Evolutionary conservation across 1,140 invertebrate species (phyloP), one percentile per base, ranked within the genome.

Genomic region (Acromyrmex heyeri): DNA sequence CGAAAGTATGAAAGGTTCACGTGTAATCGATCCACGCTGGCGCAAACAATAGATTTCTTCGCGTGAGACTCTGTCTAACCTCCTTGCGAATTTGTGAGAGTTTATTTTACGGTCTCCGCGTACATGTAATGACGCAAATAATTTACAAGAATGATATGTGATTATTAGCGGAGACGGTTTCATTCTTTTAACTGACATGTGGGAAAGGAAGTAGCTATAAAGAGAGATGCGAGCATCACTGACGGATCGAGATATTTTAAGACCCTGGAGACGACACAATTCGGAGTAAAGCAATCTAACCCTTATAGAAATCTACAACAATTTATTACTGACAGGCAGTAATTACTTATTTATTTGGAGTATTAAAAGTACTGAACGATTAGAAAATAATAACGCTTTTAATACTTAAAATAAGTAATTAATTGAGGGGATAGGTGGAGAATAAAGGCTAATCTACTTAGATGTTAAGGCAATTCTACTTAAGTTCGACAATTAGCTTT

Each of bases 131-230:
- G 48, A 44, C 21, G 30, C 12, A 27, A 55, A 70, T 44, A 38
- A 70, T 81, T 81, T 24, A 50, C 48, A 14, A 10, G 18, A 70
- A 12, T 38, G 14, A 55, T 34, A 24, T 24, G 27, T 27, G 76
- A 27, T 53, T 70, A 69, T 79, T 79, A 77, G 62, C n/a, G n/a
- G 3, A 53, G 24, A 81, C 27, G 16, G 57, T 57, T 53, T 70
- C n/a, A 18, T 70, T 27, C 77, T 57, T 61, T 30, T 7, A n/a
- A 24, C 27, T 67, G 34, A 44, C 27, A 78, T 44, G 76, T 79
- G 77, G n/a, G 77, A 55, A 79, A 34, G 44, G n/a, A 53, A 78
- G 38, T 44, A 44, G 0, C 24, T 7, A 24, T 24, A 6, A 53
- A n/a, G 18, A 30, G 18, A 61, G n/a, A 38, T 24, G 55, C 34